Evolutionary conservation across 2,113 vertebrate species (phyloP), one percentile per base, ranked within the genome.

Genomic region (Daboia siamensis): DNA sequence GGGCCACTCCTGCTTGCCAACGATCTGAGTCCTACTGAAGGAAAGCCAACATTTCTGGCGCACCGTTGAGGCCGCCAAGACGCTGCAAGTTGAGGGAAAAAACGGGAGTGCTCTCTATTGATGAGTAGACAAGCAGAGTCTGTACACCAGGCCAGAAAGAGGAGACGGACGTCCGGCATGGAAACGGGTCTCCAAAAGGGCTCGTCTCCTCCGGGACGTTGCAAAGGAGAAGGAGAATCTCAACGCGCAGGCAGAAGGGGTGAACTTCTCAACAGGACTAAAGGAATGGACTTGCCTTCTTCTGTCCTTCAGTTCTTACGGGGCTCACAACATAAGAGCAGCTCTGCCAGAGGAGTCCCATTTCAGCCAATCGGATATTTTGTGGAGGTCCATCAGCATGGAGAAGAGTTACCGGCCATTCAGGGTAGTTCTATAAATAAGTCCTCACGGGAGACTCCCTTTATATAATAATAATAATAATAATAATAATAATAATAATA

Each of bases 1-100:
- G 11, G 87, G 93, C 93, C n/a, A 90, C 93, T 89, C 88, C 93
- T 91, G 93, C 24, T 85, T 95, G 96, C 96, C 96, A 96, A 95
- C 90, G 3, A 89, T 89, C 93, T 93, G 80, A 0, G 0, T n/a
- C 51, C 17, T 56, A 87, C 69, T 93, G 93, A 94, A 95, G 93
- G 93, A 92, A 94, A 95, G 0, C 55, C 94, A 94, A 92, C 93
- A 61, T 92, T 92, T 90, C 5, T 84, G 91, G 93, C 91, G 86
- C 0, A 26, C 92, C 46, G 11, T n/a, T 26, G 29, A 94, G 12
- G 33, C 84, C 92, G 44, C 91, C 93, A 93, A 93, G 89, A 44
- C 52, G 85, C 46, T 39, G 69, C 9, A 2, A 20, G n/a, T 23
- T 48, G n/a, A 57, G 55, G 33, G 39, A 44, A n/a, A n/a, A 90